Evolutionary conservation across 2,888 invertebrate species (phyloP).

Genomic region (Dicycla oo): DNA sequence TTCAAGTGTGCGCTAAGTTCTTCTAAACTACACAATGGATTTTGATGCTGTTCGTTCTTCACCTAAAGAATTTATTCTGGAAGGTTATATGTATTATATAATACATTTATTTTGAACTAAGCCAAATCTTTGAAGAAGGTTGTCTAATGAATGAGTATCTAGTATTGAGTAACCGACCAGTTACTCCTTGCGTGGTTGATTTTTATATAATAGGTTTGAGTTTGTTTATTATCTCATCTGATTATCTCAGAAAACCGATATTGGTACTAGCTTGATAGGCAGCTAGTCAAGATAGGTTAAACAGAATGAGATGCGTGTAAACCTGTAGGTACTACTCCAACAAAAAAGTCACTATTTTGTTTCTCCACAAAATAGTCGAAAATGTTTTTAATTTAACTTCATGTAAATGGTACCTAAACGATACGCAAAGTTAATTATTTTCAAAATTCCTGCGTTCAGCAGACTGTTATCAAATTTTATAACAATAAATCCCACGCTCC

Average conservation of each 20-base stretch:
- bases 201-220: slow-evolving; percentile 7
- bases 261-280: neutral
- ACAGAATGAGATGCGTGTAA: neutral
- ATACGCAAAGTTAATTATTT: slow-evolving; percentile 4
- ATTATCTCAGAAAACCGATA: neutral
- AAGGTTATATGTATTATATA: neutral
- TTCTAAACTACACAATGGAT: neutral
- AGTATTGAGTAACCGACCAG: too few species aligned
- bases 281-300: neutral
- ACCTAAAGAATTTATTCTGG: neutral
- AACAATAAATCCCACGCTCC: too few species aligned
- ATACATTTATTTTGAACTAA: neutral
- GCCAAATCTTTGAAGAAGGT: neutral
- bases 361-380: neutral
- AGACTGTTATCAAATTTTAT: slow-evolving; percentile 9
- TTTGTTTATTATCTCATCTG: neutral
- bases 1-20: neutral
- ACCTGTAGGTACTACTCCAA: neutral
- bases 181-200: neutral
- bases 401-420: neutral
- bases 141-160: too few species aligned
- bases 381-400: neutral
- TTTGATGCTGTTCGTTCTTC: neutral
- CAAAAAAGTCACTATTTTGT: neutral
- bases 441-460: neutral